Base-by-base conservation (phyloP, 30 jellyfish, hydroid and myxozoan species). In the Pelagia noctiluca region DNA sequence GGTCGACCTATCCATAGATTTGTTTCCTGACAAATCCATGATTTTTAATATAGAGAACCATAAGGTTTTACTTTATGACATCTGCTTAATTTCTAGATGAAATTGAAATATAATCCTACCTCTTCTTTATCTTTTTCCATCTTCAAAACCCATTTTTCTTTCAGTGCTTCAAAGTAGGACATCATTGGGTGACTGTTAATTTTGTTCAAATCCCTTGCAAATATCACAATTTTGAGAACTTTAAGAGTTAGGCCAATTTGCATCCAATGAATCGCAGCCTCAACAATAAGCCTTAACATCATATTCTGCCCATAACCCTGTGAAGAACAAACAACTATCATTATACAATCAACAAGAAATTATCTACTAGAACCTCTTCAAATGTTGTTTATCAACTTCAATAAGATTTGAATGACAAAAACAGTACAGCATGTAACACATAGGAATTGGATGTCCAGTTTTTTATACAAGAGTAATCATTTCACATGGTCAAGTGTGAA, bases 191-290 rank as follows among this genome's bases (percentile, higher is more conserved):
- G 46, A 29, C 63, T 63, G 1, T 36, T 50, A 0, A 75, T 75
- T 29, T 86, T 82, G 24, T 46, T 49, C 22, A 33, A 66, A 65
- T 86, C 50, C 16, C 86, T 34, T 28, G 87, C 84, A 57, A 64
- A 91, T 1, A 91, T 46, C 19, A 91, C 98, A 54, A 91, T 85
- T 50, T 91, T 80, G 19, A 91, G 86, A 7, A 85, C 64, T 63
- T 86, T 91, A 69, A 91, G 50, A 2, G 98, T 96, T 21, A 91
- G 74, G 33, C 98, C 98, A 71, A 80, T 65, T 47, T 72, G 88
- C 98, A 91, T 91, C 98, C 98, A 91, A 46, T 85, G 96, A 25
- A 85, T 91, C 37, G 98, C 90, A 37, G 98, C 89, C 19, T 91
- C 95, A 38, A 91, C 87, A 38, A 85, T 77, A 50, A 91, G 68